Evolutionary conservation across 2,113 vertebrate species (phyloP), one percentile per base, ranked within the genome.

Genomic region (Festucalex cinctus): DNA sequence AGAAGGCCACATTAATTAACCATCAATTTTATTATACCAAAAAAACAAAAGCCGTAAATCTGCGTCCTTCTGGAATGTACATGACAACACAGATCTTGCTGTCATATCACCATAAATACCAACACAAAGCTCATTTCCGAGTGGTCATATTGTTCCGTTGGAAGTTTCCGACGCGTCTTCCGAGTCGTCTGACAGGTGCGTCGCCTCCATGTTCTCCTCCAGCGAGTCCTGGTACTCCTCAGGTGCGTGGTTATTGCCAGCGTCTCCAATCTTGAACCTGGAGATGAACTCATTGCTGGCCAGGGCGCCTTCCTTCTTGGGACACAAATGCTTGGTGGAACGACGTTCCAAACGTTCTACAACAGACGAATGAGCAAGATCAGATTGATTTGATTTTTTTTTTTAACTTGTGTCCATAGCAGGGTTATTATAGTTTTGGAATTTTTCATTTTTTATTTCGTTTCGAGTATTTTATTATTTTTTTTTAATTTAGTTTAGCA

Each of bases 261-360:
- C 61, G 6, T 16, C 44, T 51, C 35, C 71, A 7, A 77, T 74
- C 69, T 89, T 91, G 49, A 78, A 86, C 75, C 90, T 93, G 41
- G 80, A 63, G 59, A 92, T 81, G 63, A 92, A 92, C 85, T 93
- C 91, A 14, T 80, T 90, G 68, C 92, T 92, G 63, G 87, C 86
- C 65, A 92, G 82, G 0, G 91, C 91, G 37, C 77, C 83, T 32
- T 85, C 91, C 59, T 86, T 81, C 73, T 83, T 88, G 13, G 86
- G 82, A 28, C 88, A 88, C 16, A 8, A 68, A 8, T 6, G 13
- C 69, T 81, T 88, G 26, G 79, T 58, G 41, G 46, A 53, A 9
- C 75, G 75, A 65, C 79, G 71, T 41, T 90, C 80, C 58, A 84
- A 65, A 39, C 83, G 87, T 13, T 91, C 91, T 92, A 68, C 24